Evolutionary conservation across 2,113 vertebrate species (phyloP).

Genomic region (Gadus macrocephalus): DNA sequence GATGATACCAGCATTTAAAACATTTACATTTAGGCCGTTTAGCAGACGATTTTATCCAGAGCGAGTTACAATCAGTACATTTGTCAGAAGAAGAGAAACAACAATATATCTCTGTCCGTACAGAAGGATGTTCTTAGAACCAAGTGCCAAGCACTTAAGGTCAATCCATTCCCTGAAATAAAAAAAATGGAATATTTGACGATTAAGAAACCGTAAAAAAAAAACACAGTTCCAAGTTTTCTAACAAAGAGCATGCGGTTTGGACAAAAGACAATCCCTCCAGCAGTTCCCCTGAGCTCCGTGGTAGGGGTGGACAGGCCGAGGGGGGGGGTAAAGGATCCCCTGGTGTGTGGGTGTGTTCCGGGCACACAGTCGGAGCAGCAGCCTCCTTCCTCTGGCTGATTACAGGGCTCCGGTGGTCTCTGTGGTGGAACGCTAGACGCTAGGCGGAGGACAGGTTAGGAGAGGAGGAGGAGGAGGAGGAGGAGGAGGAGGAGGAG

Average conservation of each 20-base stretch:
- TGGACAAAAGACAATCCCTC: not conserved
- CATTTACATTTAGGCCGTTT: no score
- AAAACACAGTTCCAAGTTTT: not conserved
- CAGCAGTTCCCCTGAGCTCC: not conserved
- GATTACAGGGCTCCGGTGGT: conserved; percentile 44
- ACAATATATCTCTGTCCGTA: no score
- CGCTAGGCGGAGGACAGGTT: not conserved
- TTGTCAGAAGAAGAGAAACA: no score
- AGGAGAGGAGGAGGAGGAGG: conserved; percentile 36
- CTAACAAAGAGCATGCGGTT: not conserved
- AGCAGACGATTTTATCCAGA: no score
- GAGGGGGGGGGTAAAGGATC: conserved; percentile 6
- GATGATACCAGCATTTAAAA: no score
- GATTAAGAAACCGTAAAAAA: not conserved
- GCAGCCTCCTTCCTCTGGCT: conserved; percentile 33
- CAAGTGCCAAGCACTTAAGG: no score
- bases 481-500: conserved; percentile 18
- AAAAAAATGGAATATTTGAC: no score
- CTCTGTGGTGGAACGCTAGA: conserved; percentile 16
- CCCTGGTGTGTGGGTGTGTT: conserved; percentile 20
- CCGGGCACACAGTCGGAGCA: conserved; percentile 33
- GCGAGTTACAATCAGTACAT: no score
- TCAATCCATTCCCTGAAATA: no score
- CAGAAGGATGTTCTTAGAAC: no score
- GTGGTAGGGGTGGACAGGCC: no score